Percentiles rank a stretch among this genome's conserved stretches.
Evolutionary conservation across 2,888 invertebrate genomes (phyloP).

Genomic region (Corythucha ciliata): DNA sequence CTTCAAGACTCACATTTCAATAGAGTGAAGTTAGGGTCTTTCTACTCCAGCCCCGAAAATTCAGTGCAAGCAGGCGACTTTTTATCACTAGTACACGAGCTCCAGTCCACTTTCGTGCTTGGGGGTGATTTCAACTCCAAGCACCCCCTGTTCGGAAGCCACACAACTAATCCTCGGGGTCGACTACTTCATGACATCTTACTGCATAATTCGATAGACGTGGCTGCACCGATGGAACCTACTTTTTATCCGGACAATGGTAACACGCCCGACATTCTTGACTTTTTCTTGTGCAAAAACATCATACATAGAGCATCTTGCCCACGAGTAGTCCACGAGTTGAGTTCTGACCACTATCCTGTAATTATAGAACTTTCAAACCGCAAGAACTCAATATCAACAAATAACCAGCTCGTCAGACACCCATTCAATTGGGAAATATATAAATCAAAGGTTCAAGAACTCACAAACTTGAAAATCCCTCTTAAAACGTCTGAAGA

Average conservation of each 20-base stretch:
- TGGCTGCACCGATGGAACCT: background rate
- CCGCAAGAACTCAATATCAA: background rate
- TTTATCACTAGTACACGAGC: background rate
- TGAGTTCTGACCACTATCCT: constrained; percentile 13
- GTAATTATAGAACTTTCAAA: constrained; percentile 1
- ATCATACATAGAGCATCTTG: background rate
- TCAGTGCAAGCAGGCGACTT: background rate
- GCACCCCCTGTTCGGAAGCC: background rate
- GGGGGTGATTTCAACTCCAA: background rate
- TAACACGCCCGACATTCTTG: constrained; percentile 2
- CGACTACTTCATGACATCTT: background rate
- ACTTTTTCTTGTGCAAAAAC: constrained; percentile 10
- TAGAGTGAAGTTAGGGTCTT: background rate
- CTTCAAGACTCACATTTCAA: constrained; percentile 1
- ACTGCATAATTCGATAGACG: background rate
- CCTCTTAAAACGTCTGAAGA: constrained; percentile 1
- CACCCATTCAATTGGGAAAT: background rate
- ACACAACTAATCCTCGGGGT: constrained; percentile 3
- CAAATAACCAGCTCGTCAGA: background rate
- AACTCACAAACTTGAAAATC: background rate
- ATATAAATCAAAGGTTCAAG: background rate
- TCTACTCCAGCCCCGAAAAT: constrained; percentile 7
- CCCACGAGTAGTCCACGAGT: constrained; percentile 5
- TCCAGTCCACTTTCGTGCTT: background rate
- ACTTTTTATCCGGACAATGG: constrained; percentile 3